Percentiles rank a stretch among this genome's conserved stretches.
Conservation (phyloP, 1,140 invertebrate species). For the Drosophila parabipectinata region DNA sequence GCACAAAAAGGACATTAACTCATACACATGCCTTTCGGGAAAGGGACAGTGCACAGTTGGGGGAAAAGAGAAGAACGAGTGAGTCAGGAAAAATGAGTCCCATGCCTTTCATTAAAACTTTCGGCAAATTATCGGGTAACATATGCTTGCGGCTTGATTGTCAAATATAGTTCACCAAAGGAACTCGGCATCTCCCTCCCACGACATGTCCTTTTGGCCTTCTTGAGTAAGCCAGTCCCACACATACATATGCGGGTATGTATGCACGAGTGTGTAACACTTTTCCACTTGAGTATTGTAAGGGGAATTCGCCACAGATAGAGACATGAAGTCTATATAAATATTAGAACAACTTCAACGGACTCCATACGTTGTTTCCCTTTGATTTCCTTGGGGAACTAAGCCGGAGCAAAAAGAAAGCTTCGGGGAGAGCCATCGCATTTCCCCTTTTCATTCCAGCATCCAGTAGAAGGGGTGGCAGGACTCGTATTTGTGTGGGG, state of each 20-base stretch:
- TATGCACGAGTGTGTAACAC: constrained; percentile 58
- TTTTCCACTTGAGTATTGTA: constrained; percentile 77
- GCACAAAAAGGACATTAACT: constrained; percentile 46
- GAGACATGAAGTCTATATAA: constrained; percentile 63
- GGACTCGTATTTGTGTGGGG: not conserved
- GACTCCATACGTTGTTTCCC: constrained; percentile 56
- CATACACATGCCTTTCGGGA: constrained; percentile 3
- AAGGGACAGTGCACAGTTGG: not conserved
- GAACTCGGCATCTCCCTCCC: constrained; percentile 4
- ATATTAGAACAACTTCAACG: constrained; percentile 68
- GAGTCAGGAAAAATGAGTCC: constrained; percentile 79
- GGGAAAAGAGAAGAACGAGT: not conserved
- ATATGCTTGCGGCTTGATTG: constrained; percentile 83
- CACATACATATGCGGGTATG: constrained; percentile 1
- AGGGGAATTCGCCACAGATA: constrained; percentile 62
- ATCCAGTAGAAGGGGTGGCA: constrained; percentile 49
- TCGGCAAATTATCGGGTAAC: constrained; percentile 84
- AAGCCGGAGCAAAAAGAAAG: constrained; percentile 29
- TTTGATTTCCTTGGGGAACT: constrained; percentile 75
- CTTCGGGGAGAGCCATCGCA: constrained; percentile 30
- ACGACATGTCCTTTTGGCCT: not conserved
- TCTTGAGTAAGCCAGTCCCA: constrained; percentile 36
- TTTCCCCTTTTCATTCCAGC: constrained; percentile 70
- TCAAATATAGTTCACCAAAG: constrained; percentile 61
- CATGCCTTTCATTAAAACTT: constrained; percentile 84